Percentiles rank a stretch among this genome's conserved stretches.
Evolutionary conservation across 64 coral and sea anemone species (phyloP).

Genomic region (Actinia equina): DNA sequence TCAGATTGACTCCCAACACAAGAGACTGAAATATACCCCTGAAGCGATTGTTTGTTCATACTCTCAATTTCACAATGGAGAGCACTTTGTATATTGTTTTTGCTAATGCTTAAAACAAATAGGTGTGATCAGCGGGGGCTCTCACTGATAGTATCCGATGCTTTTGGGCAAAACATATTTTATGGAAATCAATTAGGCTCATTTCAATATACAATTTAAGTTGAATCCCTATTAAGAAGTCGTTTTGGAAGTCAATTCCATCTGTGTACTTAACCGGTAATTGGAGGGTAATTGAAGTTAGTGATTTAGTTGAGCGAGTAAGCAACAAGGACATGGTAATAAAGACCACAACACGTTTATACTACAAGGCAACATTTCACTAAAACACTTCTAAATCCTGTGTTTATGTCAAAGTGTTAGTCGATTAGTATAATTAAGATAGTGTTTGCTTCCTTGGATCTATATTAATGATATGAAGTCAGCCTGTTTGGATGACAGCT

Average conservation of each 20-base stretch:
- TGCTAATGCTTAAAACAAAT: constrained; percentile 97
- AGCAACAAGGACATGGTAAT: constrained; percentile 82
- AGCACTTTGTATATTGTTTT: constrained; percentile 84
- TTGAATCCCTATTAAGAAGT: constrained; percentile 71
- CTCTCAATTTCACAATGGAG: constrained; percentile 68
- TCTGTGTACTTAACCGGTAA: constrained; percentile 94
- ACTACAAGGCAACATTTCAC: constrained; percentile 5
- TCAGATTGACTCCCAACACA: background rate
- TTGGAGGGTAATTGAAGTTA: constrained; percentile 90
- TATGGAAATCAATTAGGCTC: constrained; percentile 96
- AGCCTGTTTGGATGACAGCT: constrained; percentile 43
- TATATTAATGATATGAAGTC: constrained; percentile 37
- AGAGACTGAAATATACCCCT: constrained; percentile 29
- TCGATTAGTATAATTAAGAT: constrained; percentile 32
- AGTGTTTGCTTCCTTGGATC: constrained; percentile 38
- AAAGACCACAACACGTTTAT: constrained; percentile 17
- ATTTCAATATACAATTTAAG: constrained; percentile 94
- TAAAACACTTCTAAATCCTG: constrained; percentile 3
- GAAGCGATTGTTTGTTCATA: constrained; percentile 67
- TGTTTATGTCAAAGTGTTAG: constrained; percentile 38
- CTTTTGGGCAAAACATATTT: constrained; percentile 75
- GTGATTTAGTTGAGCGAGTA: constrained; percentile 68
- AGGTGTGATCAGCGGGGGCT: constrained; percentile 77
- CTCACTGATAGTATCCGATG: constrained; percentile 86
- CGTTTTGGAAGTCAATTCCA: constrained; percentile 87